Base-by-base conservation (phyloP, 1,140 invertebrate genomes). In the Chlorops oryzae region DNA sequence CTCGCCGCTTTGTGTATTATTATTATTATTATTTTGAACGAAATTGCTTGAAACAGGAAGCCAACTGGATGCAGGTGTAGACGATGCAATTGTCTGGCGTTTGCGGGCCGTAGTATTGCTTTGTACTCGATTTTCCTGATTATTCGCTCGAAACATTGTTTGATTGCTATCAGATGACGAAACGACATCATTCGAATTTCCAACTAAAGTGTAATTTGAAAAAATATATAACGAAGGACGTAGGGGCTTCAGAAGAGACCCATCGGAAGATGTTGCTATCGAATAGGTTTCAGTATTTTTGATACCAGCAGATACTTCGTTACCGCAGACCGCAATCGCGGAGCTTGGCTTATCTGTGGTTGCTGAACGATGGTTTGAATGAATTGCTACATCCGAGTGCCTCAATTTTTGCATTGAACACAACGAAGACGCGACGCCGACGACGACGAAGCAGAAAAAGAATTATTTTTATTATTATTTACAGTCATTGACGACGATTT, bases 221-320 rank as follows among this genome's bases (percentile, higher is more conserved):
- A 65, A 66, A 43, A 70, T 66, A 22, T 67, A 70, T 12, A 70
- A 56, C 5, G 67, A 70, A 35, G 70, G 66, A 42, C 61, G 61
- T 25, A 70, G 40, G 2, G 67, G 66, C 18, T 65, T 67, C 22
- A 58, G 50, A 3, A 58, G 51, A 18, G 47, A 56, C 35, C 59
- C 55, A 6, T 52, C 60, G 43, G 40, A 37, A 21, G 42, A 23
- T 43, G 20, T 24, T 5, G 12, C 12, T 43, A 23, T 13, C 3
- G 27, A n/a, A 5, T 7, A 24, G 10, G 23, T 43, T 6, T 43
- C 5, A 5, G 23, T 13, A 22, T 24, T 21, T 43, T 24, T n/a
- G n/a, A 32, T 27, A 46, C 50, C 35, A n/a, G n/a, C n/a, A n/a
- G n/a, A n/a, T 1, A 43, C 10, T 23, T 46, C 48, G 41, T 38